Evolutionary conservation across 2,113 vertebrate genomes (phyloP).

Genomic region (Eclectus roratus): DNA sequence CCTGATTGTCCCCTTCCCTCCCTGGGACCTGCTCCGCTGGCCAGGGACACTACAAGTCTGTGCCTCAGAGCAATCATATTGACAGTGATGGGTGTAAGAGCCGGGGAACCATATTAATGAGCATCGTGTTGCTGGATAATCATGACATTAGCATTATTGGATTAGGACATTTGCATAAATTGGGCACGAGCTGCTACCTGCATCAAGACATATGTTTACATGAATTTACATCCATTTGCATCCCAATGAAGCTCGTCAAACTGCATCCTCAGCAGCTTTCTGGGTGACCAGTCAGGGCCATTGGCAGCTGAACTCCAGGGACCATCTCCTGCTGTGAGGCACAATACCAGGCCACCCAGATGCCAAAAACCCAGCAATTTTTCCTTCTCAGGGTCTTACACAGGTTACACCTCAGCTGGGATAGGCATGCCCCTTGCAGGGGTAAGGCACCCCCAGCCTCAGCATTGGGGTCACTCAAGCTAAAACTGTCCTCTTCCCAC

Average conservation of each 20-base stretch:
- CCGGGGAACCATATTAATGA: slow-evolving; percentile 33
- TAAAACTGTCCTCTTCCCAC: neutral
- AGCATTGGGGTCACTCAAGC: neutral
- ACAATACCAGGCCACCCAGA: neutral
- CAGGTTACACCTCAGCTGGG: neutral
- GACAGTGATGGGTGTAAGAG: slow-evolving; percentile 35
- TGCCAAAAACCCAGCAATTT: neutral
- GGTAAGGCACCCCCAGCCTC: neutral
- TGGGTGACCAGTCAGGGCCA: neutral
- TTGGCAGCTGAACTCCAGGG: neutral
- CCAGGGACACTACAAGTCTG: neutral
- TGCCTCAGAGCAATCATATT: neutral
- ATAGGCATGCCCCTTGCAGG: neutral
- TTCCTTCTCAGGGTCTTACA: neutral
- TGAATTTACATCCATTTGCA: slow-evolving; percentile 58
- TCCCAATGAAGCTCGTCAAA: neutral
- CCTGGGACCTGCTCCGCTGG: neutral
- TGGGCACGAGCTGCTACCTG: slow-evolving; percentile 48
- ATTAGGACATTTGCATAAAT: slow-evolving; percentile 59
- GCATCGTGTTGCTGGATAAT: slow-evolving; percentile 31
- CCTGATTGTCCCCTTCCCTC: neutral
- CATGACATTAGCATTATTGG: slow-evolving; percentile 53
- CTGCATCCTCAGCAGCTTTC: neutral
- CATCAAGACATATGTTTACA: slow-evolving; percentile 12
- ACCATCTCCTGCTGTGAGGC: neutral